Evolutionary conservation across 2,113 vertebrate species (phyloP).

Genomic region (Nesogale talazaci): DNA sequence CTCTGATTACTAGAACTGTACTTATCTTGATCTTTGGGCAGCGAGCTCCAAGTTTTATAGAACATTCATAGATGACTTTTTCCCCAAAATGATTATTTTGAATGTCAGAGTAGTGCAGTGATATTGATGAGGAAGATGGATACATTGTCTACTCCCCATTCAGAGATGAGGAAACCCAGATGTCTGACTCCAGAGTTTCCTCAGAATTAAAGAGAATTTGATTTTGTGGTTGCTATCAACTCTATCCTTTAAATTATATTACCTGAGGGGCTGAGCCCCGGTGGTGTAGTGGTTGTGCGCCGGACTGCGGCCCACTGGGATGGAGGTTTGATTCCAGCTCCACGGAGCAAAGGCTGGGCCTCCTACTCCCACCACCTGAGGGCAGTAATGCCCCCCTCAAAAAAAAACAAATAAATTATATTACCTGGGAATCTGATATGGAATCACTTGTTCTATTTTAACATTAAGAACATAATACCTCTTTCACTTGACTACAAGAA

Average conservation of each 20-base stretch:
- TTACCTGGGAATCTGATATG: not conserved
- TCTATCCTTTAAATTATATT: not conserved
- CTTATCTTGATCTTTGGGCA: not conserved
- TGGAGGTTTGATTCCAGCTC: too few relatives aligned
- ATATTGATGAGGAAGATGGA: not conserved
- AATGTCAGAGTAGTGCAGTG: not conserved
- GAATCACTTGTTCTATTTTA: not conserved
- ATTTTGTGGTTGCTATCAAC: not conserved
- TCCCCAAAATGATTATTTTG: not conserved
- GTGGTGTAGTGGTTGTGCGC: too few relatives aligned
- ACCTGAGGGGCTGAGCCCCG: not conserved
- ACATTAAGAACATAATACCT: not conserved
- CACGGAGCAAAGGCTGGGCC: too few relatives aligned
- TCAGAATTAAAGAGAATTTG: too few relatives aligned
- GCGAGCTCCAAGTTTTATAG: too few relatives aligned
- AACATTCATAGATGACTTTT: not conserved
- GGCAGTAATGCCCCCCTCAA: too few relatives aligned
- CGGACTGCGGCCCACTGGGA: too few relatives aligned
- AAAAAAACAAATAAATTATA: too few relatives aligned
- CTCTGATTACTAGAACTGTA: not conserved
- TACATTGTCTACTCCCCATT: not conserved
- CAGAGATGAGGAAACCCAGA: not conserved
- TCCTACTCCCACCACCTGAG: too few relatives aligned
- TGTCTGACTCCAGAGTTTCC: not conserved
- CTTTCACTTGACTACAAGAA: not conserved